A percentile compares a stretch with the other conserved stretches of the same genome.
phyloP scores from a whole-genome alignment of 2,797 vertebrate genomes.

The Gallirallus australis region DNA sequence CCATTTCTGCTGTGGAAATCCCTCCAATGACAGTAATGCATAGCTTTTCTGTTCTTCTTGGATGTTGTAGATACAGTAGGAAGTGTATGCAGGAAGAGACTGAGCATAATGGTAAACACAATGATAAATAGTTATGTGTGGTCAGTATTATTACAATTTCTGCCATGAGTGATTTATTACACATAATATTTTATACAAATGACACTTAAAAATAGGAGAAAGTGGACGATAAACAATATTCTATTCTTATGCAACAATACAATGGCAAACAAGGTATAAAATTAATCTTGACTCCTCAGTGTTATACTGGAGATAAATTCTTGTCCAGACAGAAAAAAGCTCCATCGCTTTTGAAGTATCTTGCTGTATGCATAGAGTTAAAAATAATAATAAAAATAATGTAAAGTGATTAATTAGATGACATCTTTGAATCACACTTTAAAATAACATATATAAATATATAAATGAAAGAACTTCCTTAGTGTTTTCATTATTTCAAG shows the following conservation, averaged over 20 bases:
- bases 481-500: not conserved
- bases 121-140: constrained; percentile 1
- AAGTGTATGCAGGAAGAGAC: not conserved
- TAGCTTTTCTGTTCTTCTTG: not conserved
- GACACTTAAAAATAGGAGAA: not conserved
- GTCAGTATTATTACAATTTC: constrained; percentile 22
- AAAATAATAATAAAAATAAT: not conserved
- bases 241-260: not conserved
- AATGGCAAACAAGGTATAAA: not conserved
- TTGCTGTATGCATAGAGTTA: not conserved
- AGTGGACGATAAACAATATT: not conserved
- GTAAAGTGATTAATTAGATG: not conserved
- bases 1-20: not conserved
- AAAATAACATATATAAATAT: constrained; percentile 12
- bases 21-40: not conserved
- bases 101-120: not conserved
- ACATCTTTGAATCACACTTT: not conserved
- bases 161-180: constrained; percentile 8
- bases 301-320: not conserved
- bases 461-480: not conserved
- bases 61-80: not conserved
- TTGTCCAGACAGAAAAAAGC: not conserved
- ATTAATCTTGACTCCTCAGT: not conserved
- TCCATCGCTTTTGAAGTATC: not conserved
- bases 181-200: not conserved